A percentile compares a stretch with the other conserved stretches of the same genome.
phyloP scores from a whole-genome alignment of 2,888 invertebrate genomes.

The Hemaris fuciformis region DNA sequence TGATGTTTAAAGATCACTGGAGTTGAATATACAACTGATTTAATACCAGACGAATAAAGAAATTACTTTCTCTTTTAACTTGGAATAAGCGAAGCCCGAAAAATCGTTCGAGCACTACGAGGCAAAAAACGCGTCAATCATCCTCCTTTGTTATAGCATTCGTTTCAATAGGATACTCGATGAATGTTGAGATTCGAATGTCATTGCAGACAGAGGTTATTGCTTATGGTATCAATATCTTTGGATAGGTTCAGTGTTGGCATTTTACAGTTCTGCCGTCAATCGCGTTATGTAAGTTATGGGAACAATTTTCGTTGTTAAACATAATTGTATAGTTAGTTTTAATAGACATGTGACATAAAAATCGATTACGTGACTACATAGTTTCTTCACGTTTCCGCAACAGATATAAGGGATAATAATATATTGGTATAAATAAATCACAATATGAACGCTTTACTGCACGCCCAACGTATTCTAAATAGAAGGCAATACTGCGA shows the following conservation, averaged over 20 bases:
- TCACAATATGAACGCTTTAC: not conserved
- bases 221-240: constrained; percentile 23
- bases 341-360: not conserved
- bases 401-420: not conserved
- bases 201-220: constrained; percentile 20
- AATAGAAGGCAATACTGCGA: not conserved
- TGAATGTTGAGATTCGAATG: constrained; percentile 26
- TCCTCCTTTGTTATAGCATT: constrained; percentile 39
- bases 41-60: not conserved
- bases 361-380: not conserved
- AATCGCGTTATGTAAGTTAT: constrained; percentile 17
- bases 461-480: not conserved
- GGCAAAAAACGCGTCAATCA: constrained; percentile 51
- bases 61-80: constrained; percentile 51
- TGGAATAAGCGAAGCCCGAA: constrained; percentile 44
- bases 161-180: constrained; percentile 29
- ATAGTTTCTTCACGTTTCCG: not conserved
- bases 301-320: constrained; percentile 4
- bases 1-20: not conserved
- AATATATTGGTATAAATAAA: not conserved
- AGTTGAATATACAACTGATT: not conserved
- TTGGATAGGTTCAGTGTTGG: constrained; percentile 28
- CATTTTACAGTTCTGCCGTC: constrained; percentile 22
- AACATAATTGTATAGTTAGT: constrained; percentile 12
- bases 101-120: constrained; percentile 44